Evolutionary conservation across 37 sponge, comb jelly and placozoan species (phyloP), one percentile per base, ranked within the genome.

Genomic region (Petrosia ficiformis): DNA sequence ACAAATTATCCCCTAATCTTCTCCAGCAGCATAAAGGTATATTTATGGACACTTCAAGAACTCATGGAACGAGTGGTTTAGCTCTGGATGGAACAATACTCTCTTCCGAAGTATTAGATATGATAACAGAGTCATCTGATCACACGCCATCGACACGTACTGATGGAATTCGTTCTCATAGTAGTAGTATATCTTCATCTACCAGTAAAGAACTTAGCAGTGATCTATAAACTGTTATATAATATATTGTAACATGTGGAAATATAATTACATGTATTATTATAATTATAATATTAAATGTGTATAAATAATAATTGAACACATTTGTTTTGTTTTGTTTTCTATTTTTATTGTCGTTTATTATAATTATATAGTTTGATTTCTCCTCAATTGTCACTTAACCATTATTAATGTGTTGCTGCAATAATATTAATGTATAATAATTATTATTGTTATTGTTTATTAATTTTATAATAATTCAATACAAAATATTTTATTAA

Each of bases 71-170:
- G 3, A 48, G 58, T 34, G 65, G 34, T 37, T 34, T 78, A 57
- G 79, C 79, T 33, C 59, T 78, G 35, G 79, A 78, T 33, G 79
- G 79, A 39, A 75, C 63, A 8, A 37, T 19, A 1, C 63, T 22
- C 11, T 48, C 54, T 19, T 14, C 8, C 8, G 54, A 48, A 19
- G 54, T 8, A 48, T 14, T 48, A 14, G 54, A 48, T 19, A 8
- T 14, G 8, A 48, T 48, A 8, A 19, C 54, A 8, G 54, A 48
- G 14, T 8, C 54, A 19, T 14, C 8, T 48, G 54, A 48, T 48
- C n/a, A n/a, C n/a, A 48, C 14, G 8, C 14, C 14, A 48, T 8
- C 14, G 14, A 14, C 54, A 48, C 54, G 54, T 19, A 19, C 54
- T 19, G 54, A 48, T 48, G 54, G 8, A 14, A 19, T 14, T 14